Conservation (phyloP, 2,113 vertebrate genomes). For the Corythaeola cristata region DNA sequence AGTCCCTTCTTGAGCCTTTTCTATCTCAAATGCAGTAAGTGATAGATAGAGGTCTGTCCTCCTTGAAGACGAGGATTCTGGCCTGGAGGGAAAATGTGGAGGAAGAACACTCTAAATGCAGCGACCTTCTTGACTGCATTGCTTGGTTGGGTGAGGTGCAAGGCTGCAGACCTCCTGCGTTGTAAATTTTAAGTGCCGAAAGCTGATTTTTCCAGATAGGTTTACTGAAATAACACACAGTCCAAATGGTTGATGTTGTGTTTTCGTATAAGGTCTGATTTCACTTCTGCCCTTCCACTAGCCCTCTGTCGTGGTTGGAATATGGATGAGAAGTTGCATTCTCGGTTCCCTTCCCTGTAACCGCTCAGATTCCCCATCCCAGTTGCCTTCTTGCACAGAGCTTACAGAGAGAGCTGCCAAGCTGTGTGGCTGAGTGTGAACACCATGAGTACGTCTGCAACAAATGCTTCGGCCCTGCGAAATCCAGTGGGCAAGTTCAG, state of each 20-base stretch:
- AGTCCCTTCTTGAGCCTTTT: background rate
- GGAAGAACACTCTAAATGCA: background rate
- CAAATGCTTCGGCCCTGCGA: background rate
- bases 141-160: background rate
- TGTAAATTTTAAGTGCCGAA: background rate
- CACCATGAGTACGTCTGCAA: background rate
- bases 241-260: background rate
- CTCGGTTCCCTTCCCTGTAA: background rate
- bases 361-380: fast-evolving
- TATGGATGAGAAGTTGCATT: background rate
- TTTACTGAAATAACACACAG: background rate
- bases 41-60: background rate
- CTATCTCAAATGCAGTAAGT: background rate
- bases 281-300: background rate
- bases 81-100: background rate
- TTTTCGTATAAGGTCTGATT: background rate
- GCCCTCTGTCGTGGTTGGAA: background rate
- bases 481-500: background rate
- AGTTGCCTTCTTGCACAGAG: background rate
- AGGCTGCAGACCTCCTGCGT: background rate
- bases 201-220: background rate
- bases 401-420: fast-evolving
- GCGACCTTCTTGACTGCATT: background rate
- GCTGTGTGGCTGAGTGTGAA: background rate
- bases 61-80: background rate